Percentiles rank a stretch among this genome's conserved stretches.
Evolutionary conservation across 2,888 invertebrate genomes (phyloP).

Genomic region (Amphipoea lucens): DNA sequence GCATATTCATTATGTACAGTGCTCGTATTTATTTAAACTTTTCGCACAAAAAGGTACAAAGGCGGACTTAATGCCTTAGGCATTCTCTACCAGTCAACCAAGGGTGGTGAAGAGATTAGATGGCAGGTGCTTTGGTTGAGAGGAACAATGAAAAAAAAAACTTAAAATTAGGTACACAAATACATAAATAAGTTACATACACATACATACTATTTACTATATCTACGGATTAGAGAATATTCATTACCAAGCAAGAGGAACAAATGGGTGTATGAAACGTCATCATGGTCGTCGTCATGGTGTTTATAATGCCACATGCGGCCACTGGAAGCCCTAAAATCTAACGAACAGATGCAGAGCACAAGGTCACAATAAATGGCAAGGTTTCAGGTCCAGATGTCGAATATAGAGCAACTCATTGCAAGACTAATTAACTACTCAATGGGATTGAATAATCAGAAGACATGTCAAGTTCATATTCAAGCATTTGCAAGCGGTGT

Average conservation of each 20-base stretch:
- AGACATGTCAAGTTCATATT: slow-evolving; percentile 12
- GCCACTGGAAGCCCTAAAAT: neutral
- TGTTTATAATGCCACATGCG: neutral
- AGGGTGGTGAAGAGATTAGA: no score
- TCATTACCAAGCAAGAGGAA: neutral
- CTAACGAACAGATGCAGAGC: slow-evolving; percentile 1
- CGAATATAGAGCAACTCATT: neutral
- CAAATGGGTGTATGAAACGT: neutral
- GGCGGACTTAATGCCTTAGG: no score
- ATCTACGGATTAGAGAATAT: slow-evolving; percentile 7
- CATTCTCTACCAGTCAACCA: no score
- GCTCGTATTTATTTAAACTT: neutral
- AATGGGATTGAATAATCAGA: slow-evolving; percentile 6
- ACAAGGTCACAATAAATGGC: neutral
- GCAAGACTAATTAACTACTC: neutral
- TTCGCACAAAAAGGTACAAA: no score
- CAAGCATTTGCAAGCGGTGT: neutral
- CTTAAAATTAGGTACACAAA: no score
- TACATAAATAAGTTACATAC: no score
- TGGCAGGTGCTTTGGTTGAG: no score
- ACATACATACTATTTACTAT: neutral
- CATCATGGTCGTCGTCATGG: neutral
- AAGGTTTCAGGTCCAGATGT: slow-evolving; percentile 21
- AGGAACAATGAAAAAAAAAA: no score
- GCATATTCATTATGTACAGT: slow-evolving; percentile 32